Percentiles rank a stretch among this genome's conserved stretches.
Conservation (phyloP, 2,888 invertebrate species). For the Machimus rusticus region DNA sequence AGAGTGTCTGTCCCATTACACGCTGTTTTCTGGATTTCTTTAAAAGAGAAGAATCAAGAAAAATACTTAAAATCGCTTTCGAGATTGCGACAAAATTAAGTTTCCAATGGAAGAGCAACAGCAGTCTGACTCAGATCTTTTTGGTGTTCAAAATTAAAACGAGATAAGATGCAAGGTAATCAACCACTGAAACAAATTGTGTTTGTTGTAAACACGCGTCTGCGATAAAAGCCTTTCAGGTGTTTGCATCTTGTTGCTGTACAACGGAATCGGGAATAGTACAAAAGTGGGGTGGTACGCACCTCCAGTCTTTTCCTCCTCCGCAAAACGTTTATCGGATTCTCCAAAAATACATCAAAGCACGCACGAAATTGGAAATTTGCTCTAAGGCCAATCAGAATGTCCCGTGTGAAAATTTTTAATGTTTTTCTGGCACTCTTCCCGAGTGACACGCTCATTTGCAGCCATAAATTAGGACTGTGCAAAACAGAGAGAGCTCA, state of each 20-base stretch:
- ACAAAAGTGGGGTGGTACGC: not conserved
- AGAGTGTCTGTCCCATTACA: conserved; percentile 94
- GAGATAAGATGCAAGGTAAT: not conserved
- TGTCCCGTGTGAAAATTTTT: not conserved
- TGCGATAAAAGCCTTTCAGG: not conserved
- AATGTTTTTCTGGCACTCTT: not conserved
- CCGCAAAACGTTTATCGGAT: not conserved
- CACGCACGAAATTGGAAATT: not conserved
- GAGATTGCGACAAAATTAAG: not conserved
- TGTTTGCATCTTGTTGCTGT: not conserved
- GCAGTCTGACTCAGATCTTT: not conserved
- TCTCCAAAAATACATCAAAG: not conserved
- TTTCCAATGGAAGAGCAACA: not conserved
- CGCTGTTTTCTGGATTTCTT: not conserved
- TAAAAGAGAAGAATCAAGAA: not conserved
- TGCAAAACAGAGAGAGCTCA: not conserved
- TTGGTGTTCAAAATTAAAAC: not conserved
- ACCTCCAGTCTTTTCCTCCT: not conserved
- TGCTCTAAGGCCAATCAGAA: not conserved
- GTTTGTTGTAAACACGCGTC: not conserved
- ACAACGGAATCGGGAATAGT: not conserved
- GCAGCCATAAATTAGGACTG: not conserved
- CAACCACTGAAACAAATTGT: not conserved
- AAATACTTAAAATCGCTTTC: not conserved
- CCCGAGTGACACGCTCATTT: not conserved